Conservation (phyloP, 1,140 invertebrate genomes). For the Macrobrachium rosenbergii region DNA sequence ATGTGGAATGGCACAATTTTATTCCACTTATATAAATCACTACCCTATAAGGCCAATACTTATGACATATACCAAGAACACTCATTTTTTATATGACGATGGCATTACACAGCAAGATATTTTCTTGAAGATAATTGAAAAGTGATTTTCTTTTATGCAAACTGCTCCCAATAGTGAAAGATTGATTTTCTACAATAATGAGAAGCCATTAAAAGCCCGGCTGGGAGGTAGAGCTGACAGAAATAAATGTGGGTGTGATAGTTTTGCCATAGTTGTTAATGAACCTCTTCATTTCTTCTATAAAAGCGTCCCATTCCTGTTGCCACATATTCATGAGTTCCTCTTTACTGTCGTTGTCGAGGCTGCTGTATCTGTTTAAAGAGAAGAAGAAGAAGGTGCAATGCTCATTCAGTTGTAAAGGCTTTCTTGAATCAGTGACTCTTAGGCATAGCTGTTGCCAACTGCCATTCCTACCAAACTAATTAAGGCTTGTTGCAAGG, state of each 20-base stretch:
- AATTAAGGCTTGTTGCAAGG: too few species aligned
- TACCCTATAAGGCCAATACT: too few species aligned
- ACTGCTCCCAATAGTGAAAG: background rate
- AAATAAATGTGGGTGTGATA: background rate
- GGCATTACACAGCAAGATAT: too few species aligned
- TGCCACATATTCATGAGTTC: constrained; percentile 37
- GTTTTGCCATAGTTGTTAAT: background rate
- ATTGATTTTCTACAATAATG: background rate
- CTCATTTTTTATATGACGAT: too few species aligned
- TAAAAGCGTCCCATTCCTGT: constrained; percentile 46
- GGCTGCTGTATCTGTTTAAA: constrained; percentile 52
- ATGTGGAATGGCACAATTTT: too few species aligned
- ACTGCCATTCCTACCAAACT: too few species aligned
- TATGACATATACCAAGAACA: too few species aligned
- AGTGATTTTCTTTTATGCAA: too few species aligned
- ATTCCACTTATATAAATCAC: too few species aligned
- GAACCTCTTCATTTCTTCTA: background rate
- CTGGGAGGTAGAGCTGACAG: background rate
- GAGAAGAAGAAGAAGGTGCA: background rate
- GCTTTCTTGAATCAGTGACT: too few species aligned
- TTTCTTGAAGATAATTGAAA: too few species aligned
- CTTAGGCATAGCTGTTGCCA: too few species aligned
- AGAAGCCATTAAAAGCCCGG: background rate
- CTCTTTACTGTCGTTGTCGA: constrained; percentile 21
- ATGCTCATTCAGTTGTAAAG: background rate